phyloP scores from a whole-genome alignment of 2,113 vertebrate species.

The Erpornis zantholeuca region DNA sequence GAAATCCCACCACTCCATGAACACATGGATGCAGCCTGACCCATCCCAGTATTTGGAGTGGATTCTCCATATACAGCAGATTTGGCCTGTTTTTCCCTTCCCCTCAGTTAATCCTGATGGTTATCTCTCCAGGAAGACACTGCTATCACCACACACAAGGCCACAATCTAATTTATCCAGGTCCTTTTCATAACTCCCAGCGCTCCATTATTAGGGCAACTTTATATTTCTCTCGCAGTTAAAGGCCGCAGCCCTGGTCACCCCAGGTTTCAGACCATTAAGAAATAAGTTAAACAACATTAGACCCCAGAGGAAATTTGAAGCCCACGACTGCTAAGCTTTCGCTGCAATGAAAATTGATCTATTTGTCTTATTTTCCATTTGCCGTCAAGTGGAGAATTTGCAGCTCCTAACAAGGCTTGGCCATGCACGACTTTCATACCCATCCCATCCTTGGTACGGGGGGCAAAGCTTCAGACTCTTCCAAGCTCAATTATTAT shows the following conservation, averaged over 20 bases:
- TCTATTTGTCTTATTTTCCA: constrained; percentile 44
- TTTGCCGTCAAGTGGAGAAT: background rate
- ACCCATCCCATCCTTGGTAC: rapidly evolving
- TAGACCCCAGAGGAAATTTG: constrained; percentile 51
- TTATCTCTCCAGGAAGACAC: background rate
- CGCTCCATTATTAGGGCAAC: background rate
- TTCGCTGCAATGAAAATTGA: constrained; percentile 49
- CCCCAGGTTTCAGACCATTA: constrained; percentile 22
- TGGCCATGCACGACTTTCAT: background rate
- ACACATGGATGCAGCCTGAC: rapidly evolving
- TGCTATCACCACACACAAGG: background rate
- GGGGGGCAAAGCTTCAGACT: background rate
- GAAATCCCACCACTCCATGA: background rate
- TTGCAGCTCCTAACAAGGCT: constrained; percentile 26
- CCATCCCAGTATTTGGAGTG: rapidly evolving
- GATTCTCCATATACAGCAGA: background rate
- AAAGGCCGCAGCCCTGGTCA: background rate
- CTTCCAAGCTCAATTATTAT: background rate
- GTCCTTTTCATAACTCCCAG: constrained; percentile 39
- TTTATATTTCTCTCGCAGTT: constrained; percentile 15
- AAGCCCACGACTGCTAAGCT: constrained; percentile 12
- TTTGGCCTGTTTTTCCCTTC: background rate
- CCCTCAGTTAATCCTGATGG: background rate
- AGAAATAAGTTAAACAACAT: constrained; percentile 55
- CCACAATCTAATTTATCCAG: background rate